Evolutionary conservation across 2,888 invertebrate species (phyloP), one percentile per base, ranked within the genome.

Genomic region (Eupithecia vulgata): DNA sequence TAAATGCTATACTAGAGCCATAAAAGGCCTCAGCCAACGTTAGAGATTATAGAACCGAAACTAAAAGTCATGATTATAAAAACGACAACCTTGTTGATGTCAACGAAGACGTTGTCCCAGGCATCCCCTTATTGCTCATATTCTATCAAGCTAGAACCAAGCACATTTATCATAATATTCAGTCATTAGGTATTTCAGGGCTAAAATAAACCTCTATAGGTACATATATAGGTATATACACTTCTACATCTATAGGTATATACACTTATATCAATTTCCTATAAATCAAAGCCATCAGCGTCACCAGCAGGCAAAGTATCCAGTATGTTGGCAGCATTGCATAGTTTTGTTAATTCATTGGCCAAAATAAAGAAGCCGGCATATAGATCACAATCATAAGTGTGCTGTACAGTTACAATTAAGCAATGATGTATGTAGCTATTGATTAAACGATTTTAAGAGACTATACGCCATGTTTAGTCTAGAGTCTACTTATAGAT

Each of bases 1-100:
- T 62, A 62, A 62, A 37, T 84, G 85, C 81, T 84, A 83, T 85
- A 86, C 85, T 84, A 81, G 82, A 84, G 78, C 76, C 82, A 80
- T 82, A 84, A 25, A 70, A 37, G 64, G 64, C 12, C 10, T 21
- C 37, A 21, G n/a, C 64, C 37, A 40, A 64, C 21, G 61, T 48
- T 6, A 30, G 57, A 35, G 15, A 5, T 21, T 30, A 72, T 69
- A 65, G 73, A 68, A 64, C 34, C 17, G 64, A 67, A 70, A 70
- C 67, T 69, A 62, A 35, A 35, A 4, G 5, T 30, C 7, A 17
- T 1, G 35, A 30, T 34, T 17, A 35, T n/a, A 62, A 35, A 62
- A 62, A 61, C 61, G 17, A 61, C 34, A 13, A 13, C 15, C 8
- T 30, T 15, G 21, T 30, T 45, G 45, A 45, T 45, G 6, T 17